Conservation (phyloP, 2,113 vertebrate genomes). For the Tetraodon nigroviridis region DNA sequence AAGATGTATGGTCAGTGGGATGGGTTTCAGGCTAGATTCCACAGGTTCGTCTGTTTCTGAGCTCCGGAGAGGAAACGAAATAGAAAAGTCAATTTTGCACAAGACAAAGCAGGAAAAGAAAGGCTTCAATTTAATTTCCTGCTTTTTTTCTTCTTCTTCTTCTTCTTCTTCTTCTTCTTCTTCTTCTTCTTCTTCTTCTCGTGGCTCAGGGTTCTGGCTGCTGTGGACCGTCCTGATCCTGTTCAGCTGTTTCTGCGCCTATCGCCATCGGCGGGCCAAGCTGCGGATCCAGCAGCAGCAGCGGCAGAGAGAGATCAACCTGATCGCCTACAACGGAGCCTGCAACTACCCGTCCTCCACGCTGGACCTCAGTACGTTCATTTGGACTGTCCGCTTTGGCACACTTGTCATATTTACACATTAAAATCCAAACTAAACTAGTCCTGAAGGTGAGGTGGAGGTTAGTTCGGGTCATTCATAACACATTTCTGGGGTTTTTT, state of each 20-base stretch:
- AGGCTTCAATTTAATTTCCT: slow-evolving; percentile 12
- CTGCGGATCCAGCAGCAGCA: slow-evolving; percentile 93
- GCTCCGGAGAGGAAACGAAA: no score
- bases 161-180: no score
- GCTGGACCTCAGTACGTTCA: slow-evolving; percentile 88
- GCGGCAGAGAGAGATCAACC: slow-evolving; percentile 94
- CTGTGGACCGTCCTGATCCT: slow-evolving; percentile 93
- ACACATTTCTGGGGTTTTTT: not conserved
- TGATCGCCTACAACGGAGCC: slow-evolving; percentile 91
- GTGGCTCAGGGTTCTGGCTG: slow-evolving; percentile 90
- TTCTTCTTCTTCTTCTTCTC: no score
- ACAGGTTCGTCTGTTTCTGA: no score
- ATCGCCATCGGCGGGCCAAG: slow-evolving; percentile 92
- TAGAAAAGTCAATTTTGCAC: not conserved
- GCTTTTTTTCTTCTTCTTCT: slow-evolving; percentile 13
- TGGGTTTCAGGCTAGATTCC: no score
- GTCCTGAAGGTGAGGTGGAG: no score
- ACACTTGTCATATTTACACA: not conserved
- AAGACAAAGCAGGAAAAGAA: not conserved
- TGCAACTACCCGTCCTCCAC: slow-evolving; percentile 82
- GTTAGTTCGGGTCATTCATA: not conserved
- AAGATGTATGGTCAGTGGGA: no score
- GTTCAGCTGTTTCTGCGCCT: slow-evolving; percentile 94
- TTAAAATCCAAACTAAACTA: not conserved
- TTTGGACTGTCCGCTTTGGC: not conserved